These are phyloP conservation scores for Rhagonycha lutea DNA, from an alignment of 2,888 invertebrate species.

Conservation along the genomic window DNA sequence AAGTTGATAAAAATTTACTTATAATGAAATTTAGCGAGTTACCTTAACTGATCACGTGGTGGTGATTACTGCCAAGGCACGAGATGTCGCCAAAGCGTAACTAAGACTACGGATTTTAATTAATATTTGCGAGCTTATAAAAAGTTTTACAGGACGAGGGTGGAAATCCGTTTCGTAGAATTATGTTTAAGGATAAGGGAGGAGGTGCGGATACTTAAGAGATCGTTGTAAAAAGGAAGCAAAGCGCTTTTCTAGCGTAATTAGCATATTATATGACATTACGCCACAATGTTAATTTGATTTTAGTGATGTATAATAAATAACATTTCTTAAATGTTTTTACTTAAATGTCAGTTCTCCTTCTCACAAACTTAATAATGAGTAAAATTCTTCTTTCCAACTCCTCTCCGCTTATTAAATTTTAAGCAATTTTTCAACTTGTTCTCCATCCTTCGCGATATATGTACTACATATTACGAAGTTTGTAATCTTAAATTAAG, in stretches of 20 bases:
- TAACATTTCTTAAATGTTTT: conserved; percentile 18
- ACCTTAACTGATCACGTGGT: conserved; percentile 43
- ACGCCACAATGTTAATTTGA: conserved; percentile 29
- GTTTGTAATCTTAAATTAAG: no score
- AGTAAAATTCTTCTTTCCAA: not conserved
- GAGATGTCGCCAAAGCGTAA: conserved; percentile 38
- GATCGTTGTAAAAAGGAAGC: conserved; percentile 31
- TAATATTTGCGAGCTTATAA: conserved; percentile 49
- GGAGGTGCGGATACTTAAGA: conserved; percentile 31
- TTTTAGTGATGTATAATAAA: conserved; percentile 26
- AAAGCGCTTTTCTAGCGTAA: conserved; percentile 31
- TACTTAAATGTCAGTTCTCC: conserved; percentile 1
- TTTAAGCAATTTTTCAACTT: not conserved
- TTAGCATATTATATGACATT: conserved; percentile 39
- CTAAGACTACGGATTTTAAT: conserved; percentile 44
- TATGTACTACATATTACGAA: no score
- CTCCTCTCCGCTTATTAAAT: not conserved
- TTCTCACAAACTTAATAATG: not conserved
- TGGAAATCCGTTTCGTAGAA: conserved; percentile 35
- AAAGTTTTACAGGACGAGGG: conserved; percentile 34
- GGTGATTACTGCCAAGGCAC: conserved; percentile 42
- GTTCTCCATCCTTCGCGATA: not conserved
- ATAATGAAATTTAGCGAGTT: conserved; percentile 57
- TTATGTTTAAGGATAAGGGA: conserved; percentile 30
- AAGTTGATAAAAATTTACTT: conserved; percentile 49